Evolutionary conservation across 2,888 invertebrate species (phyloP).

Genomic region (Drosophila infuscata): DNA sequence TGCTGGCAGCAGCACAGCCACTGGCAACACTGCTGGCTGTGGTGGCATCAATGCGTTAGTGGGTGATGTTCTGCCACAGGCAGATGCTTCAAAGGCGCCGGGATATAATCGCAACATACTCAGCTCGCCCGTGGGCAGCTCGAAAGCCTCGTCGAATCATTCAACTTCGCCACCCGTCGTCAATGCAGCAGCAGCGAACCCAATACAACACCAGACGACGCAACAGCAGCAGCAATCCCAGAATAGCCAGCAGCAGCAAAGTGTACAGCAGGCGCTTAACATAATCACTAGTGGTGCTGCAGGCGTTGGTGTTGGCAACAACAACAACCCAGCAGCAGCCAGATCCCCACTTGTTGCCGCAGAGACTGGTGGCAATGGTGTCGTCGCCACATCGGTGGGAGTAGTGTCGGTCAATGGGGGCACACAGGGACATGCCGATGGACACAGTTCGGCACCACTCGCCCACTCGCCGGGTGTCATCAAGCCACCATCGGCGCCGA

Average conservation of each 20-base stretch:
- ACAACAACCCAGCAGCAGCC: conserved; percentile 55
- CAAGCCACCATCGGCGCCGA: conserved; percentile 77
- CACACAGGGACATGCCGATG: conserved; percentile 43
- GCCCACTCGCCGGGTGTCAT: conserved; percentile 77
- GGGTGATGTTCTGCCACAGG: conserved; percentile 86
- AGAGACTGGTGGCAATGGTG: conserved; percentile 48
- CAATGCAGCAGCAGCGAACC: conserved; percentile 40
- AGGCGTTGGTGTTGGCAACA: conserved; percentile 11
- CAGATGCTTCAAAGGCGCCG: conserved; percentile 95
- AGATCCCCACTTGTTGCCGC: conserved; percentile 72
- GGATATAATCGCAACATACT: conserved; percentile 92
- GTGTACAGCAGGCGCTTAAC: conserved; percentile 68
- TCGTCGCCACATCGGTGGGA: conserved; percentile 14
- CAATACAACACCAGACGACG: conserved; percentile 47
- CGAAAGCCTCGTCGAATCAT: conserved; percentile 87
- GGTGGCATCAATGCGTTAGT: conserved; percentile 64
- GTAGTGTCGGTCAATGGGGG: conserved; percentile 55
- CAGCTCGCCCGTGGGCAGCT: conserved; percentile 91
- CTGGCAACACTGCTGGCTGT: conserved; percentile 47
- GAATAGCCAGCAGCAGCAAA: conserved; percentile 53
- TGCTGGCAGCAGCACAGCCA: conserved; percentile 60
- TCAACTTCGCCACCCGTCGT: conserved; percentile 86
- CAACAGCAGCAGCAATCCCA: conserved; percentile 21
- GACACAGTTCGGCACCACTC: conserved; percentile 39
- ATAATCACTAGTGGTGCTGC: conserved; percentile 65